phyloP scores from a whole-genome alignment of 2,797 vertebrate genomes.

The Carapus acus region DNA sequence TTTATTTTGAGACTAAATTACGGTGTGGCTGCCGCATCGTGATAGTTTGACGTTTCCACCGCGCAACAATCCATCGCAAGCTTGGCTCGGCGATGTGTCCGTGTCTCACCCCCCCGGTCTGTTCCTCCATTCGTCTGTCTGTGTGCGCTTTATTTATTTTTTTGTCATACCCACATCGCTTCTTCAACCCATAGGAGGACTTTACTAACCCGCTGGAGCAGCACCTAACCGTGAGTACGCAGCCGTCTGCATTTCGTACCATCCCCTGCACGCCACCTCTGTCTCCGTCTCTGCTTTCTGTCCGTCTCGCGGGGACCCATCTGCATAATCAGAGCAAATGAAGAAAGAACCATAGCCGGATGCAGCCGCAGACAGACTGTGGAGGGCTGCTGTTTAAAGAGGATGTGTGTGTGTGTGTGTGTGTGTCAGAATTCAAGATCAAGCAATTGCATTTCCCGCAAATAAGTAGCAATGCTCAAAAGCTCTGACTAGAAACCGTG shows the following conservation, averaged over 20 bases:
- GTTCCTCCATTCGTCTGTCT: too few species aligned
- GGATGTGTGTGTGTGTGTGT: too few species aligned
- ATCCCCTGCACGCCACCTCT: slow-evolving; percentile 29
- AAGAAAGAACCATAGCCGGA: slow-evolving; percentile 28
- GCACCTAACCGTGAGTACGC: slow-evolving; percentile 91
- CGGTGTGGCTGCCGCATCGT: neutral
- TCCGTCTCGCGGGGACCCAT: slow-evolving; percentile 25
- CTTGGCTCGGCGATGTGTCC: slow-evolving; percentile 59
- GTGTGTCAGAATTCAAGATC: too few species aligned
- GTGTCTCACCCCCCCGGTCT: slow-evolving; percentile 55
- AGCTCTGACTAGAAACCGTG: too few species aligned
- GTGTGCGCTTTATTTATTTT: slow-evolving; percentile 66
- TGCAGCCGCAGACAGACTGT: slow-evolving; percentile 52
- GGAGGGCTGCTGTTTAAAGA: too few species aligned
- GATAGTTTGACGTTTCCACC: slow-evolving; percentile 17
- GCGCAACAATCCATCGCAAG: slow-evolving; percentile 47
- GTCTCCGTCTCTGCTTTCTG: slow-evolving; percentile 13
- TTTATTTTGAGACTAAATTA: too few species aligned
- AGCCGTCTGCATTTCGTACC: slow-evolving; percentile 44
- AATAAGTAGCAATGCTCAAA: too few species aligned
- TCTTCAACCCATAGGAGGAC: slow-evolving; percentile 76
- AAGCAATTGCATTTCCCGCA: too few species aligned
- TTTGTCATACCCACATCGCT: slow-evolving; percentile 54
- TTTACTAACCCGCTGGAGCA: slow-evolving; percentile 88
- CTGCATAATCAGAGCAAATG: slow-evolving; percentile 24